phyloP scores from a whole-genome alignment of 2,797 vertebrate genomes.

The Catamblyrhynchus diadema region DNA sequence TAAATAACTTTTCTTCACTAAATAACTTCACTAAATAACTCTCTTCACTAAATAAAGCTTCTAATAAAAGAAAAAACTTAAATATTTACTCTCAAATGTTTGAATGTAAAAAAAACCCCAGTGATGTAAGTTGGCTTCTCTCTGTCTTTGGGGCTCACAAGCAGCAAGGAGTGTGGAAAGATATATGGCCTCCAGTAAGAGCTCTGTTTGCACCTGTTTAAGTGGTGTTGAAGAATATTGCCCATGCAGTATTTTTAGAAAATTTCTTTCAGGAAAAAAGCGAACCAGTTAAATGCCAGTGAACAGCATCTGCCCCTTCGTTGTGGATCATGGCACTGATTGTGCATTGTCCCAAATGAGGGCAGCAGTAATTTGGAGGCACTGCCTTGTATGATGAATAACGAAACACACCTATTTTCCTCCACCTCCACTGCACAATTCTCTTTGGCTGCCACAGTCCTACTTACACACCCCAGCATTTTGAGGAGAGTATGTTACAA shows the following conservation, averaged over 20 bases:
- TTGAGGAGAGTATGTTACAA: background rate
- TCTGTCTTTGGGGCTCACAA: background rate
- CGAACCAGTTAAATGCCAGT: background rate
- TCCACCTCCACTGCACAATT: background rate
- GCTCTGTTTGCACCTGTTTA: background rate
- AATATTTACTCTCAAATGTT: background rate
- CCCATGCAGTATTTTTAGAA: background rate
- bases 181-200: background rate
- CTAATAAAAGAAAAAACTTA: background rate
- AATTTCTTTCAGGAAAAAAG: background rate
- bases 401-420: background rate
- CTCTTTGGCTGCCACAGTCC: background rate
- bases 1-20: no score
- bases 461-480: background rate
- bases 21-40: no score
- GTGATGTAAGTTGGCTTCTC: background rate
- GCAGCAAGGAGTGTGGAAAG: background rate
- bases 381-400: background rate
- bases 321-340: rapidly evolving
- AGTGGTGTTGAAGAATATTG: background rate
- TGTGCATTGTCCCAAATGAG: background rate
- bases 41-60: background rate
- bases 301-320: background rate
- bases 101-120: background rate
- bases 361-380: background rate